phyloP scores from a whole-genome alignment of 2,113 vertebrate species.

The Pluvialis apricaria region DNA sequence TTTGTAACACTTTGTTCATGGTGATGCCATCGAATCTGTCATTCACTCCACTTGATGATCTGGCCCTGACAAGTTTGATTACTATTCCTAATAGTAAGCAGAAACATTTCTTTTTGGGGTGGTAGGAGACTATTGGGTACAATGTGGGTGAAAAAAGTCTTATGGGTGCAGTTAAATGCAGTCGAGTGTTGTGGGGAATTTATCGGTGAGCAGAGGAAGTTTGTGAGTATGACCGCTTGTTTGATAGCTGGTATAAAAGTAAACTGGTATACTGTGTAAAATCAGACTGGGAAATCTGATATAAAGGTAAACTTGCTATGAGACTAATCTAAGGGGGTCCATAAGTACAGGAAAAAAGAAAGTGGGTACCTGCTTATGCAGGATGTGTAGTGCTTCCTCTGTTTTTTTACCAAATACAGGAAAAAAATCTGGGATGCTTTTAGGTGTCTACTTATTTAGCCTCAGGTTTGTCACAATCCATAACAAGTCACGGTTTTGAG shows the following conservation, averaged over 20 bases:
- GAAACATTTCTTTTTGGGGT: neutral
- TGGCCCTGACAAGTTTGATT: neutral
- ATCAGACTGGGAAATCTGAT: neutral
- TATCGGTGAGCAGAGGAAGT: neutral
- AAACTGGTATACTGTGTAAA: neutral
- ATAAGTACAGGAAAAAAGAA: neutral
- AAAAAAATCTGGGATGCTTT: neutral
- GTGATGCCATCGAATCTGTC: neutral
- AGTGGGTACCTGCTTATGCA: neutral
- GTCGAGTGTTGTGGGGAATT: neutral
- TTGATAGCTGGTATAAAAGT: neutral
- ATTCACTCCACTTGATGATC: neutral
- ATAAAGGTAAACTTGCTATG: neutral
- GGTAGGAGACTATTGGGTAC: neutral
- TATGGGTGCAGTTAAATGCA: neutral
- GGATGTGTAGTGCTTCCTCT: neutral
- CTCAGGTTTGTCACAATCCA: neutral
- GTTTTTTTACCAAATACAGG: neutral
- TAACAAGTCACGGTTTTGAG: neutral
- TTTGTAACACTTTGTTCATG: neutral
- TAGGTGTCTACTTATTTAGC: neutral
- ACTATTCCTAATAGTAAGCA: neutral
- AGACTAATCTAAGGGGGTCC: neutral
- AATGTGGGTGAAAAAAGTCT: neutral
- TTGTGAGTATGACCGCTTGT: neutral